Evolutionary conservation across 2,888 invertebrate genomes (phyloP).

Genomic region (Pomacea canaliculata): DNA sequence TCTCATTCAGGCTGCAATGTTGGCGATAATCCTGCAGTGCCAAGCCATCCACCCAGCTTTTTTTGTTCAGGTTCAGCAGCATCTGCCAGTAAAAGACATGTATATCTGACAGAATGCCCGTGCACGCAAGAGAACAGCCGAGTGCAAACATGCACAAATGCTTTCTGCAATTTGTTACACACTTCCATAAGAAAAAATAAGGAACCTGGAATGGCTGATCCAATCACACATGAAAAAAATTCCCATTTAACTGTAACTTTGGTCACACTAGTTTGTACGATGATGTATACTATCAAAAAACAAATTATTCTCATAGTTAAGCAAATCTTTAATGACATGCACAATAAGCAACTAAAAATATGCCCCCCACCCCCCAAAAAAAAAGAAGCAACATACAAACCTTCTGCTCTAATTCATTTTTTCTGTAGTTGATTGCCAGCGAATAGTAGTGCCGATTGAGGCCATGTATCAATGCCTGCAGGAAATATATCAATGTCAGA

Average conservation of each 20-base stretch:
- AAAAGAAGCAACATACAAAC: slow-evolving; percentile 45
- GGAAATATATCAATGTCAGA: background rate
- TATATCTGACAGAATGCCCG: background rate
- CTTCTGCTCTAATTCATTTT: slow-evolving; percentile 98
- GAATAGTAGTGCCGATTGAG: slow-evolving; percentile 99
- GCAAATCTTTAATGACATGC: too few relatives aligned
- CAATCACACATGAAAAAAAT: too few relatives aligned
- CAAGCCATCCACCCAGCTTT: slow-evolving; percentile 77
- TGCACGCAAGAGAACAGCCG: background rate
- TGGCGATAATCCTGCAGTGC: slow-evolving; percentile 75
- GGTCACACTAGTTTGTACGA: too few relatives aligned
- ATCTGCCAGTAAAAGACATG: slow-evolving; percentile 73
- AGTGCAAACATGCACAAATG: background rate
- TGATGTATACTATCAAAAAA: too few relatives aligned
- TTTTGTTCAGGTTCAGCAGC: slow-evolving; percentile 97
- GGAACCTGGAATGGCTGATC: background rate
- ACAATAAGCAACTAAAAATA: too few relatives aligned
- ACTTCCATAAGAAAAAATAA: background rate
- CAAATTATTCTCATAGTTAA: too few relatives aligned
- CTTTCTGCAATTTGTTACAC: background rate
- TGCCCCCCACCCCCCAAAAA: too few relatives aligned
- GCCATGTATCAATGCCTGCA: slow-evolving; percentile 96
- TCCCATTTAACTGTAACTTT: too few relatives aligned
- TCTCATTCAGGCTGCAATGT: slow-evolving; percentile 93
- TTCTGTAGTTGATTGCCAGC: slow-evolving; percentile 98